Conservation (phyloP, 2,113 vertebrate species). For the Nannospalax galili region DNA sequence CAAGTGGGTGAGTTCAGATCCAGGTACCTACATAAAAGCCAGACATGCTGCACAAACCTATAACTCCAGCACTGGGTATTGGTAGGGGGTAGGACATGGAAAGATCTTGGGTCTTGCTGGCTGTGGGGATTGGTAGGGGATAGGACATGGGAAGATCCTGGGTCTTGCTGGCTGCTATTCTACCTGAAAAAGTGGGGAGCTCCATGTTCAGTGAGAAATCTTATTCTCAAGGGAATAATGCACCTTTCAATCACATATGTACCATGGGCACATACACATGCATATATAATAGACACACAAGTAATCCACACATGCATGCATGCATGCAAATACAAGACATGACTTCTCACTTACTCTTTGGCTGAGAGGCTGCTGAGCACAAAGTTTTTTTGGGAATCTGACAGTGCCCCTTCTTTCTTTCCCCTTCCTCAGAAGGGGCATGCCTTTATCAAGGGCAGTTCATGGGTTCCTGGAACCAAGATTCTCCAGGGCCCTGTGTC, state of each 20-base stretch:
- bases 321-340: accelerated
- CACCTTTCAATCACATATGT: too few relatives aligned
- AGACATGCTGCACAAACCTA: background rate
- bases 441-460: background rate
- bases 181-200: background rate
- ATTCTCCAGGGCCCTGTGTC: too few relatives aligned
- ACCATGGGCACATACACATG: too few relatives aligned
- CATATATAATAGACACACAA: background rate
- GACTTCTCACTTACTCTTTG: background rate
- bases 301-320: background rate
- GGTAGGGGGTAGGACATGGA: too few relatives aligned
- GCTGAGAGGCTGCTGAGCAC: background rate
- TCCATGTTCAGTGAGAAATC: background rate
- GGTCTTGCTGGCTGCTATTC: background rate
- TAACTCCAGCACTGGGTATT: too few relatives aligned
- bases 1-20: background rate
- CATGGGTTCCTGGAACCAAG: background rate
- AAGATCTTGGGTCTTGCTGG: background rate
- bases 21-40: background rate
- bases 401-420: background rate
- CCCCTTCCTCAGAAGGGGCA: background rate
- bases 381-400: background rate
- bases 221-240: background rate
- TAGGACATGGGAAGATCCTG: too few relatives aligned
- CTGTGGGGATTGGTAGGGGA: too few relatives aligned